A percentile compares a stretch with the other conserved stretches of the same genome.
phyloP scores from a whole-genome alignment of 1,140 invertebrate genomes.

The Drosophila hydei region DNA sequence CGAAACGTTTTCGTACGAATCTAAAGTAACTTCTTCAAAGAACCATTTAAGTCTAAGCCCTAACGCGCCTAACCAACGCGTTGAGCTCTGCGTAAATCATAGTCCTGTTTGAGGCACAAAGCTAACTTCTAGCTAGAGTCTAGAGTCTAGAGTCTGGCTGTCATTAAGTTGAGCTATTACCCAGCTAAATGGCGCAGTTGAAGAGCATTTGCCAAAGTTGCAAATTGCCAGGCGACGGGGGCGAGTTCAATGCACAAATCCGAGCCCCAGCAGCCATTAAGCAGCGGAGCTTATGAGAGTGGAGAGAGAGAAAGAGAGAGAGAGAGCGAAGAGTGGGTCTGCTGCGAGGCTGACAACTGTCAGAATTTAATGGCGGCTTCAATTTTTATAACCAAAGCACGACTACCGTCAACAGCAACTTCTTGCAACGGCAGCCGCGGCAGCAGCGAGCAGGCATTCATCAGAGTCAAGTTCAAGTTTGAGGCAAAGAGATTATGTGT shows the following conservation, averaged over 20 bases:
- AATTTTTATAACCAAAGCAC: conserved; percentile 82
- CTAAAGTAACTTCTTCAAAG: too few species aligned
- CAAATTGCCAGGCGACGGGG: conserved; percentile 49
- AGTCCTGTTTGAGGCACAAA: conserved; percentile 10
- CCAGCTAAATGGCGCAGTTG: conserved; percentile 53
- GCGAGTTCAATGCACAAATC: conserved; percentile 39
- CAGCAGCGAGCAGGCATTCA: conserved; percentile 24
- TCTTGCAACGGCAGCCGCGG: conserved; percentile 21
- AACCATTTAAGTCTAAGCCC: not conserved
- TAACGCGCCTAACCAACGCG: not conserved
- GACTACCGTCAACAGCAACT: conserved; percentile 67
- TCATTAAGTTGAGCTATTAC: conserved; percentile 64
- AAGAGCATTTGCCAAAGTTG: conserved; percentile 31
- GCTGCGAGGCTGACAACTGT: conserved; percentile 70
- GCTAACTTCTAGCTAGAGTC: not conserved
- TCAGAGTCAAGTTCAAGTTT: conserved; percentile 54
- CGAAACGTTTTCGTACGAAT: too few species aligned
- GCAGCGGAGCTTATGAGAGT: conserved; percentile 29
- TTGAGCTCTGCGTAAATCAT: conserved; percentile 1
- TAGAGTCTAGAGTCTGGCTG: conserved; percentile 16
- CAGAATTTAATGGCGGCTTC: conserved; percentile 82
- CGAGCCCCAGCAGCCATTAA: conserved; percentile 41
- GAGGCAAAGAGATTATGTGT: conserved; percentile 63
- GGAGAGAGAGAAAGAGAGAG: not conserved
- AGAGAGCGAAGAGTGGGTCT: not conserved